Percentiles rank a stretch among this genome's conserved stretches.
Evolutionary conservation across 2,888 invertebrate species (phyloP).

Genomic region (Electrophaes corylata): DNA sequence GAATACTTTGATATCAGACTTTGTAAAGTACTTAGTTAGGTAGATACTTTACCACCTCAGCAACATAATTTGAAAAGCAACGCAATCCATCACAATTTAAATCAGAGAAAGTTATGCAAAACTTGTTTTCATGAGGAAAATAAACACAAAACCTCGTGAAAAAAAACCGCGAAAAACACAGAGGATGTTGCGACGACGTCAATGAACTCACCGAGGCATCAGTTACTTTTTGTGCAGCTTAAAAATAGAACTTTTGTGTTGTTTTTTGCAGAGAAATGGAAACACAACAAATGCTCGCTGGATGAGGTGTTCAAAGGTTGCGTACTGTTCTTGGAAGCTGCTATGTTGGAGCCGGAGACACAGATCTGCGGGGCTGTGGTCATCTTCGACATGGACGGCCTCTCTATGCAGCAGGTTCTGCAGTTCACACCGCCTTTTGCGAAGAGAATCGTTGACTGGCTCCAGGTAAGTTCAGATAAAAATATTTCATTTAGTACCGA

Average conservation of each 20-base stretch:
- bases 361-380: constrained; percentile 91
- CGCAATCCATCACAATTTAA: background rate
- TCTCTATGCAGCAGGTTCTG: constrained; percentile 91
- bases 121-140: background rate
- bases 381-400: constrained; percentile 93
- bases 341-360: constrained; percentile 91
- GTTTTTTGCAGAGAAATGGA: constrained; percentile 88
- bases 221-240: background rate
- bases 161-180: background rate
- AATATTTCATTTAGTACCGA: too few relatives aligned
- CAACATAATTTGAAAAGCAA: too few relatives aligned
- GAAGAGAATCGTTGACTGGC: constrained; percentile 92
- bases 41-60: too few relatives aligned
- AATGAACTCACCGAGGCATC: background rate
- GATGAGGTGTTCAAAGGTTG: constrained; percentile 94
- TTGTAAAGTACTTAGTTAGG: too few relatives aligned
- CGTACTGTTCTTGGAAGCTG: constrained; percentile 91
- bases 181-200: background rate
- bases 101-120: background rate
- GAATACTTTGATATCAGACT: too few relatives aligned
- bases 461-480: constrained; percentile 81
- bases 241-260: background rate
- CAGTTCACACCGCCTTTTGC: constrained; percentile 94
- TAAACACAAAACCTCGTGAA: background rate
- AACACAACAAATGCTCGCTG: constrained; percentile 89